phyloP scores from a whole-genome alignment of 2,113 vertebrate genomes.

The Hemiscyllium ocellatum region DNA sequence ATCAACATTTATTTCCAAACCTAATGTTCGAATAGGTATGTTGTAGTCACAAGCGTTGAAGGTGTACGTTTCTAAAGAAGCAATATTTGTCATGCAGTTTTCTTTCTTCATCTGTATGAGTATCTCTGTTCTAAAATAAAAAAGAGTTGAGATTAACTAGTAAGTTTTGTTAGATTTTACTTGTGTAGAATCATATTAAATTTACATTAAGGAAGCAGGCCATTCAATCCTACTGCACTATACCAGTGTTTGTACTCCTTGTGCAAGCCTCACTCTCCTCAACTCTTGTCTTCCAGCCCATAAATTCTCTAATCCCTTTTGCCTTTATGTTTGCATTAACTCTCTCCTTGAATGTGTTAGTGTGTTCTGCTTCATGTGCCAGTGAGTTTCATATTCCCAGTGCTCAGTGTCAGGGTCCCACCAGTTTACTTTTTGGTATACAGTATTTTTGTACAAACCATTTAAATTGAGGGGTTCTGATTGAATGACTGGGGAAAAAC shows the following conservation, averaged over 20 bases:
- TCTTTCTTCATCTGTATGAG: background rate
- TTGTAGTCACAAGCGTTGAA: background rate
- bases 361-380: background rate
- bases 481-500: background rate
- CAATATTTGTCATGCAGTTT: background rate
- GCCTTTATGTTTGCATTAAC: background rate
- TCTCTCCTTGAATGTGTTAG: background rate
- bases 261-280: background rate
- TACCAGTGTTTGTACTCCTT: background rate
- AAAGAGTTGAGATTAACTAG: background rate
- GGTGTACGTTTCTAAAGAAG: background rate
- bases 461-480: background rate
- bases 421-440: background rate
- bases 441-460: background rate
- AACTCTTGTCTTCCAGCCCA: background rate
- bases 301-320: background rate
- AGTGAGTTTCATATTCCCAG: background rate
- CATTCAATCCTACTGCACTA: background rate
- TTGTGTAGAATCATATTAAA: background rate
- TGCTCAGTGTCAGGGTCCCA: background rate
- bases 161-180: background rate
- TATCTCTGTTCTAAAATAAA: background rate
- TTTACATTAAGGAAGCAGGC: background rate
- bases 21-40: background rate
- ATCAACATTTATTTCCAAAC: background rate